These are phyloP conservation scores for Athetis lepigone DNA, from an alignment of 2,888 invertebrate species.

Conservation along the genomic window DNA sequence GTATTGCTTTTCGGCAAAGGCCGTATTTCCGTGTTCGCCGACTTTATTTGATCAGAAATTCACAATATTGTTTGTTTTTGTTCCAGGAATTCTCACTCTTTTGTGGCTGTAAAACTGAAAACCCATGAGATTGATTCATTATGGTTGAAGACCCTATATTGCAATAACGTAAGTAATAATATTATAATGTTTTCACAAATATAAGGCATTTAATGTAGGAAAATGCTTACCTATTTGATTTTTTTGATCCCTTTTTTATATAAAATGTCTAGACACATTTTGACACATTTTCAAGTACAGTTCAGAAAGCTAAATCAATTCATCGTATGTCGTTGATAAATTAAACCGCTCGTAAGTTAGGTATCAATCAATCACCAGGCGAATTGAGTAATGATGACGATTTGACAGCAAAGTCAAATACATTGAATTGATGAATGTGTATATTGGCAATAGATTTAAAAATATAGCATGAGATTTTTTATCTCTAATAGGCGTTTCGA, in stretches of 20 bases:
- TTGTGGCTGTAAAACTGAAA: slow-evolving; percentile 10
- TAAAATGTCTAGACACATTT: not conserved
- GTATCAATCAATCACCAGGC: slow-evolving; percentile 20
- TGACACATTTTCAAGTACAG: not conserved
- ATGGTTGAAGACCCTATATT: slow-evolving; percentile 12
- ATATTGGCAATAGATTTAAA: not conserved
- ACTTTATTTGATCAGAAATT: not conserved
- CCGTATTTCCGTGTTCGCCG: slow-evolving; percentile 11
- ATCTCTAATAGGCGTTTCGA: not conserved
- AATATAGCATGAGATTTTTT: not conserved
- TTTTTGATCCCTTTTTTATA: not conserved
- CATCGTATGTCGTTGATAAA: slow-evolving; percentile 14
- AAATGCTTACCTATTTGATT: not conserved
- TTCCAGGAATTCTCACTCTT: slow-evolving; percentile 3
- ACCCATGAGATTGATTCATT: not conserved
- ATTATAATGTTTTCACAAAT: not conserved
- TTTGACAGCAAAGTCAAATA: slow-evolving; percentile 1
- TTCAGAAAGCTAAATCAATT: slow-evolving; percentile 1
- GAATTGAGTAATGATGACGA: not conserved
- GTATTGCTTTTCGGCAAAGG: not conserved
- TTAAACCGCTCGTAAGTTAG: slow-evolving; percentile 14
- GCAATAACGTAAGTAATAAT: slow-evolving; percentile 32
- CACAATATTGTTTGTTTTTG: not conserved
- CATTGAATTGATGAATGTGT: not conserved
- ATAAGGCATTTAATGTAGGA: not conserved